Evolutionary conservation across 2,113 vertebrate species (phyloP), one percentile per base, ranked within the genome.

Genomic region (Pedionomus torquatus): DNA sequence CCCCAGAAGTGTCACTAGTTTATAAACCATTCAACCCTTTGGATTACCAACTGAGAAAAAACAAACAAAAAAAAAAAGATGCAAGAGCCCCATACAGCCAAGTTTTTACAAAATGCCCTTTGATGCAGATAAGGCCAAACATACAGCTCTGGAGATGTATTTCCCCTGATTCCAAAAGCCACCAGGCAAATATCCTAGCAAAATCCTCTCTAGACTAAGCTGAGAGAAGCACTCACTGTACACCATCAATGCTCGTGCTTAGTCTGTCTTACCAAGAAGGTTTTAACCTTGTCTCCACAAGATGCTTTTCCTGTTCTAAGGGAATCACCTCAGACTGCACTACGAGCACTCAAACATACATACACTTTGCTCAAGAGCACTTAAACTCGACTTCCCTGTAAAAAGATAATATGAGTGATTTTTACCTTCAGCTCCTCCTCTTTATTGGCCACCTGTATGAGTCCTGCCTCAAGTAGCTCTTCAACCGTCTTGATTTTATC

Each of bases 361-460:
- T 4, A 35, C 14, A 72, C 68, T 41, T 30, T 69, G 66, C 49
- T 86, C 30, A 83, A 76, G 35, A 72, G 52, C 88, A 80, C 54
- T 80, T 83, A 17, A 86, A 30, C 33, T n/a, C 55, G 54, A 12
- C 28, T 70, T 70, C 39, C 49, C 54, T 54, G 48, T 46, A 24
- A 52, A 52, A 74, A 95, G n/a, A 82, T 10, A 58, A 3, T 2
- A 19, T 1, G 2, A 54, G 58, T 57, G 60, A 58, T 63, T 95
- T 98, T 98, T 98, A 99, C 99, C 98, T 98, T 99, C 55, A 99
- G 97, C 64, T 99, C 98, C n/a, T 99, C 99, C 80, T 99, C 99
- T 94, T 99, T 99, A 94, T 99, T 99, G 87, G 99, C 99, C 98
- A 99, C 98, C 96, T 99, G 98, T 91, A 99, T 99, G 78, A 99